Percentiles rank a stretch among this genome's conserved stretches.
Conservation (phyloP, 2,888 invertebrate genomes). For the Atethmia centrago region DNA sequence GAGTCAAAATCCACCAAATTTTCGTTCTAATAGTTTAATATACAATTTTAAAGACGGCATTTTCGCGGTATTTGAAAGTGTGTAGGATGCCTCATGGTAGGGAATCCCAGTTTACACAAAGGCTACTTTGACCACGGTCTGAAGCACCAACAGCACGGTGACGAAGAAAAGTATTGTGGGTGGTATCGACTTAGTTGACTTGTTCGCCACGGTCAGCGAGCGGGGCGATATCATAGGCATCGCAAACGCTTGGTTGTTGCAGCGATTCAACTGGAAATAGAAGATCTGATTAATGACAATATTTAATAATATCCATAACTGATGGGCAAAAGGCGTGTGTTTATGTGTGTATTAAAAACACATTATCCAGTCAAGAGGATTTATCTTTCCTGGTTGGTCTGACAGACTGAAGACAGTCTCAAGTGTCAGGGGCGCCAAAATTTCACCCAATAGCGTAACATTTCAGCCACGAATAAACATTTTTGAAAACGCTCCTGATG, state of each 20-base stretch:
- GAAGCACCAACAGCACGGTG: conserved; percentile 82
- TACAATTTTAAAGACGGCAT: not conserved
- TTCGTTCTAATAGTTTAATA: not conserved
- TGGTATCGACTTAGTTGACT: conserved; percentile 72
- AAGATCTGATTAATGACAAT: not conserved
- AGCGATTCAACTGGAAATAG: conserved; percentile 80
- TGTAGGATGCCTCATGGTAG: conserved; percentile 37
- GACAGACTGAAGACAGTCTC: too few species aligned
- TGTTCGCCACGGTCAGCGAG: conserved; percentile 54
- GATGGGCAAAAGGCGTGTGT: too few species aligned
- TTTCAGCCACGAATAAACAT: not conserved
- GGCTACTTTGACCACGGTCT: conserved; percentile 85
- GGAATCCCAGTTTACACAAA: conserved; percentile 71
- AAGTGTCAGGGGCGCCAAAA: too few species aligned
- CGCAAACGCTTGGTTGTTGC: conserved; percentile 84
- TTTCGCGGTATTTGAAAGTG: conserved; percentile 5
- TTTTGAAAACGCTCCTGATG: not conserved
- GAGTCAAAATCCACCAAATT: not conserved
- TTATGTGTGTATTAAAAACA: not conserved
- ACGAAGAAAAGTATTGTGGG: conserved; percentile 84
- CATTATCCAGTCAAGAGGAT: not conserved
- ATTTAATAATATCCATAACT: too few species aligned
- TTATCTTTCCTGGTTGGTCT: not conserved
- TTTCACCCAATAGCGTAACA: not conserved
- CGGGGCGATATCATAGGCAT: conserved; percentile 75